Evolutionary conservation across 1,140 invertebrate genomes (phyloP).

Genomic region (Drosophila eugracilis): DNA sequence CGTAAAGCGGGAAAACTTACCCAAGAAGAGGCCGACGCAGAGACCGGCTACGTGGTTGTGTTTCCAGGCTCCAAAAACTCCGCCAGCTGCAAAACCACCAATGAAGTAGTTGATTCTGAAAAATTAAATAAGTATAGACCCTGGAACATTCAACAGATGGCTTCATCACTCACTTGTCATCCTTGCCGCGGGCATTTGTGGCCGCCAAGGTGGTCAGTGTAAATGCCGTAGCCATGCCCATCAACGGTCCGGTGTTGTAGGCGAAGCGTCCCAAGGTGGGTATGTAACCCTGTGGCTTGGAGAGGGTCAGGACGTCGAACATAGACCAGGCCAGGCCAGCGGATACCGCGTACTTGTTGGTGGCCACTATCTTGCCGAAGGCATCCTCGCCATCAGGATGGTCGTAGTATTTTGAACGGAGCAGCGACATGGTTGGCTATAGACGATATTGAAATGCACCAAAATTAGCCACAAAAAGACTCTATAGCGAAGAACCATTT

Average conservation of each 20-base stretch:
- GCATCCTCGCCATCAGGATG: conserved; percentile 90
- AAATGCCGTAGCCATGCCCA: conserved; percentile 88
- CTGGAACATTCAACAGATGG: neutral
- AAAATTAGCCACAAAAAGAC: conserved; percentile 27
- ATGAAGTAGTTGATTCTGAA: conserved; percentile 86
- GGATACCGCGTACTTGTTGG: conserved; percentile 86
- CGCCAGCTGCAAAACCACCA: conserved; percentile 87
- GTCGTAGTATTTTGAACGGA: conserved; percentile 87
- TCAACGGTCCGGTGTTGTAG: conserved; percentile 87
- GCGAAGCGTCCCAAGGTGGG: conserved; percentile 85
- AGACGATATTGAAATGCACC: conserved; percentile 1
- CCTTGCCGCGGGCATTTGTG: conserved; percentile 87
- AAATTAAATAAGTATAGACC: neutral
- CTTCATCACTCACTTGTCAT: conserved; percentile 86
- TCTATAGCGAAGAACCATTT: too few species aligned
- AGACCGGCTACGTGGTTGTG: conserved; percentile 68
- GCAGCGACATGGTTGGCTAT: conserved; percentile 70
- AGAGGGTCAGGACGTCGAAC: conserved; percentile 87
- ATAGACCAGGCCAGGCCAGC: conserved; percentile 85
- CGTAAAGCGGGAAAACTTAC: conserved; percentile 11
- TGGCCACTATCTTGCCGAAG: conserved; percentile 87
- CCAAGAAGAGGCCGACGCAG: conserved; percentile 66
- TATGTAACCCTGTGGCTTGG: conserved; percentile 86
- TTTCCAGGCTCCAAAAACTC: conserved; percentile 86
- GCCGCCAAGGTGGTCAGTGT: conserved; percentile 87